Evolutionary conservation across 2,888 invertebrate genomes (phyloP), one percentile per base, ranked within the genome.

Genomic region (Melanostoma scalare): DNA sequence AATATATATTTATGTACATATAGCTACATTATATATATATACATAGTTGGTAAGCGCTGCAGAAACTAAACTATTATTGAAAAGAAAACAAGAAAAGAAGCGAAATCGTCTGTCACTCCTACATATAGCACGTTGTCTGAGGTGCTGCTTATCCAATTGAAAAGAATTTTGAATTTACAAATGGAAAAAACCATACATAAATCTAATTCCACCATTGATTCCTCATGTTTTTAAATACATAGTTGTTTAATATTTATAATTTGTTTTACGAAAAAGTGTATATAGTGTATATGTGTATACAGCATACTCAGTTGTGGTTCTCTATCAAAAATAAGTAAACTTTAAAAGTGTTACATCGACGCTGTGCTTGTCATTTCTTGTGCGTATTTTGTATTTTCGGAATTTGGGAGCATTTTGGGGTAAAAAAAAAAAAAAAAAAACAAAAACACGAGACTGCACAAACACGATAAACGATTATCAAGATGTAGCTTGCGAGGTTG

Each of bases 41-140:
- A 35, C 8, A 33, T 9, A 52, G 4, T 52, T 55, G 20, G 20
- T 20, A 20, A 20, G 20, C 20, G 1, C 20, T 55, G 46, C 52
- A 60, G 52, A 60, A 74, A 65, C 53, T 46, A 44, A 33, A 61
- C 44, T 63, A 36, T 35, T 61, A 46, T 31, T 61, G 8, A 52
- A 42, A 42, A 9, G 40, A 38, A 42, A 40, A 74, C 48, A 65
- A 56, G 56, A 74, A 58, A 50, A 56, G 42, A 60, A 50, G 9
- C 8, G 33, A 42, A 55, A 76, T 69, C 55, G 55, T 55, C 55
- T 56, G 69, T 56, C 42, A 55, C 61, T 61, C 56, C 35, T 58
- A 56, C 30, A 31, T 61, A 56, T 46, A 77, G 76, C 77, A 77
- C 77, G 77, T 77, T 77, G 76, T 40, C 42, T 36, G 38, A 10